Base-by-base conservation (phyloP, 2,797 vertebrate genomes). In the Sylvia borin region DNA sequence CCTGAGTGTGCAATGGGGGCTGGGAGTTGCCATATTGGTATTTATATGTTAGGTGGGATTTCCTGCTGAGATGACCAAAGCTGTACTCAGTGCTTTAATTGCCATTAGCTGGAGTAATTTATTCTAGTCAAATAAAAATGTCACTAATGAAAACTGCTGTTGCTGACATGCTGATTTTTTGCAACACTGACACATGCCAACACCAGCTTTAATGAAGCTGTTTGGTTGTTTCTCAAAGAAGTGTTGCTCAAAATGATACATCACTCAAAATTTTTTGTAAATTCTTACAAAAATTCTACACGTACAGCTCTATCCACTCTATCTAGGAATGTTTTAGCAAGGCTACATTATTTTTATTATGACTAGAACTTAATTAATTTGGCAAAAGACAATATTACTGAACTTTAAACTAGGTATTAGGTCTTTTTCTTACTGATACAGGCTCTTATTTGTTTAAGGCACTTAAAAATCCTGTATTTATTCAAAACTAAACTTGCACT, bases 121-220 rank as follows among this genome's bases (percentile, higher is more conserved):
- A 48, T 77, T 88, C 26, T 32, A 51, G 70, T 60, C 77, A 92
- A 92, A 95, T 84, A 68, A 92, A 96, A 96, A 96, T 61, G 55
- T 92, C 86, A 75, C 48, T 18, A 40, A 42, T 76, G n/a, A 58
- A 77, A 38, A 40, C 47, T 88, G 58, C 36, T 74, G 3, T 24
- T 74, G 58, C 45, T 88, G 88, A 43, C 90, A 18, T 26, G 54
- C 84, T 76, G 53, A 34, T 26, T 60, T 27, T 85, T 76, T 51
- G 48, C 38, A 88, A 47, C 2, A 2, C 71, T 78, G 68, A 51
- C 40, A 75, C 13, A 7, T 16, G 40, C 36, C 85, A 87, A 43
- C 65, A 36, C 9, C 2, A 8, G 43, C 57, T 92, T 88, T 90
- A 85, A 90, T 91, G 54, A 91, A 61, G 50, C 68, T 0, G 0